A percentile compares a stretch with the other conserved stretches of the same genome.
Conservation (phyloP, 2,797 vertebrate genomes). For the Nasua narica region DNA sequence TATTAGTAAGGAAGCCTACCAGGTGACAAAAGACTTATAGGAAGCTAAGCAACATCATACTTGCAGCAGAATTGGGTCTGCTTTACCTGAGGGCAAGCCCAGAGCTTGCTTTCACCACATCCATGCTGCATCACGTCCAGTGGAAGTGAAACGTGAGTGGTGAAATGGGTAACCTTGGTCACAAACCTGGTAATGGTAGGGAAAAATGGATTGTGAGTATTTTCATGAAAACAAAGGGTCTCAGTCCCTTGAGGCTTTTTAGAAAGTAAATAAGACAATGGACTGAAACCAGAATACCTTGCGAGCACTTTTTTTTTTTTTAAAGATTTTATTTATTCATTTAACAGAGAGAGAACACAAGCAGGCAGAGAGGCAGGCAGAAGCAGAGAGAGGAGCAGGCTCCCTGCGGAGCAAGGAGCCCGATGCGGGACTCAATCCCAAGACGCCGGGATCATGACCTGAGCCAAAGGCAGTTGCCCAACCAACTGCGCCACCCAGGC, state of each 20-base stretch:
- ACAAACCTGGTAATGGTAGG: background rate
- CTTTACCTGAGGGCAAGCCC: background rate
- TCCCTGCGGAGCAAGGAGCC: too few relatives aligned
- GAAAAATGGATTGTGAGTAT: background rate
- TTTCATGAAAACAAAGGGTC: background rate
- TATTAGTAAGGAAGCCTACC: background rate
- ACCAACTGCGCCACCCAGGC: too few relatives aligned
- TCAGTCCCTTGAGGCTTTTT: background rate
- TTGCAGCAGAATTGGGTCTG: rapidly evolving
- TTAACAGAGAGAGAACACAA: too few relatives aligned
- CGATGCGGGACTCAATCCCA: too few relatives aligned
- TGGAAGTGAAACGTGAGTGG: background rate
- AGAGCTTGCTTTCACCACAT: background rate
- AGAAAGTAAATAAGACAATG: background rate
- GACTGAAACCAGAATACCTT: background rate
- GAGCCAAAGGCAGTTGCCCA: too few relatives aligned
- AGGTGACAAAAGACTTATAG: background rate
- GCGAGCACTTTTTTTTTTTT: background rate
- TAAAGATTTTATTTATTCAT: too few relatives aligned
- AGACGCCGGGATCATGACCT: too few relatives aligned
- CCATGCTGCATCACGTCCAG: too few relatives aligned
- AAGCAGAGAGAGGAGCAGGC: too few relatives aligned
- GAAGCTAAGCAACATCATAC: background rate
- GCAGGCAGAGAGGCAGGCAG: too few relatives aligned
- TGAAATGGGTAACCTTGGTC: background rate